Base-by-base conservation (phyloP, 2,888 invertebrate species). In the Caenorhabditis angaria region DNA sequence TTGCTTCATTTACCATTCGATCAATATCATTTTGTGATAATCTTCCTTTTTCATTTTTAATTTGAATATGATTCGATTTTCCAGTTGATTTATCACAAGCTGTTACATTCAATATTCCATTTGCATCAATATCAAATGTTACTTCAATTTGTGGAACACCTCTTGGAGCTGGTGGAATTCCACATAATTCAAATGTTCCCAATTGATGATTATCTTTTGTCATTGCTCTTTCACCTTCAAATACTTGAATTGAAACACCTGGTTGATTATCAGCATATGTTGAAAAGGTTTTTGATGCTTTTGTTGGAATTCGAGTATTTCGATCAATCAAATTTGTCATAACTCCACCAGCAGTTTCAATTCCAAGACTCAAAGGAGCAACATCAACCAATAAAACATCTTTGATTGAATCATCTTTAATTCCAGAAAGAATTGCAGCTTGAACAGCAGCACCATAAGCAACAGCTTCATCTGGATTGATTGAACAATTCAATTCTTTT, bases 401-500 rank as follows among this genome's bases (percentile, higher is more conserved):
- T 54, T 78, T 76, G 60, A 78, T 76, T 53, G 65, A 54, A 12
- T 62, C 35, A 56, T 70, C 67, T 50, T 78, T 63, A 10, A 72
- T 70, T 61, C 78, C 78, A 18, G 73, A 67, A 8, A 78, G 68
- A 29, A 78, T 61, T 14, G 76, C 78, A 8, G 76, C 76, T 57
- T 78, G 77, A 2, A 81, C 77, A 22, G 80, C 82, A 50, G 95
- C 95, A 77, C 95, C 95, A 86, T 94, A 95, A 2, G 96, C 96
- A 14, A 97, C 96, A 83, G 95, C 95, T 90, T 96, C 95, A 89
- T 96, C 95, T 6, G 95, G 95, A 88, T 96, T 95, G 90, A 96
- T 95, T 22, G 91, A 90, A 88, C 94, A 94, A 91, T 95, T 96
- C 78, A 96, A 90, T 89, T 95, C 94, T 47, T 94, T 95, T 32